Conservation (phyloP, 2,888 invertebrate species). For the Rugalucina vietnamica region DNA sequence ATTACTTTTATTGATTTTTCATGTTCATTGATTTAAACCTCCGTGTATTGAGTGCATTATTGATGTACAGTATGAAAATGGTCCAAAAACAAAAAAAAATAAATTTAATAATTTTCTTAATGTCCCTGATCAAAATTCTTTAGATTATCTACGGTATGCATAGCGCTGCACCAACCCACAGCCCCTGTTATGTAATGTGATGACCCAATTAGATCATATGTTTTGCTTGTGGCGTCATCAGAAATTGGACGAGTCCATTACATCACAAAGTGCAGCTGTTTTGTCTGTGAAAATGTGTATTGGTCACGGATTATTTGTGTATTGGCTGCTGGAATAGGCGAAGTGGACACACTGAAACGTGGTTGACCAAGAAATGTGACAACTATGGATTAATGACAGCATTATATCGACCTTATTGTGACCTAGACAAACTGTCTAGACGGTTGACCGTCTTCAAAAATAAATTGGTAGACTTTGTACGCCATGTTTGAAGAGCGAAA, state of each 20-base stretch:
- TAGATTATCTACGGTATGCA: too few species aligned
- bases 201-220: constrained; percentile 8
- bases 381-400: neutral
- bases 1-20: too few species aligned
- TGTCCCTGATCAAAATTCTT: too few species aligned
- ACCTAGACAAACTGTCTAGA: constrained; percentile 51
- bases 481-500: constrained; percentile 51
- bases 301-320: neutral
- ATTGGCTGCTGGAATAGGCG: neutral
- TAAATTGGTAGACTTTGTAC: constrained; percentile 28
- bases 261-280: constrained; percentile 6
- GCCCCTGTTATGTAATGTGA: neutral
- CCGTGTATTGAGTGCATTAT: too few species aligned
- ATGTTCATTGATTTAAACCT: too few species aligned
- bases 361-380: neutral
- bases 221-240: constrained; percentile 19
- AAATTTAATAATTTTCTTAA: too few species aligned
- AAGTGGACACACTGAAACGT: neutral
- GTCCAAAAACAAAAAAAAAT: too few species aligned
- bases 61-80: too few species aligned
- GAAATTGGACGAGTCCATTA: constrained; percentile 25
- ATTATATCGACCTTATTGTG: constrained; percentile 12
- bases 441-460: constrained; percentile 52
- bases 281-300: neutral
- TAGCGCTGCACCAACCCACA: neutral